These are phyloP conservation scores for Lithophane leautieri DNA, from an alignment of 2,888 invertebrate genomes.

Conservation along the genomic window DNA sequence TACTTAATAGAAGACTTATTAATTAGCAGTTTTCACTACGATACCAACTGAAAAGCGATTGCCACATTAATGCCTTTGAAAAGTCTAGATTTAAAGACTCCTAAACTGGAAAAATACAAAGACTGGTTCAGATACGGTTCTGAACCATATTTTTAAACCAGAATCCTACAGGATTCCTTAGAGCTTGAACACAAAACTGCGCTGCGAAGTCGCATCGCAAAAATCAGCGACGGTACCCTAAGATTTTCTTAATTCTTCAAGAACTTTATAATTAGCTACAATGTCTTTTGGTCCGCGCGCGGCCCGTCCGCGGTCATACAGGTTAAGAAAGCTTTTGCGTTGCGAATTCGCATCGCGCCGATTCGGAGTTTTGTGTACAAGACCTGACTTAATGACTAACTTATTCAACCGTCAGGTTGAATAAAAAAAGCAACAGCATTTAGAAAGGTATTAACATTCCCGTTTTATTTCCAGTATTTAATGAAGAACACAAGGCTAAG, in stretches of 20 bases:
- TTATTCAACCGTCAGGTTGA: too few relatives aligned
- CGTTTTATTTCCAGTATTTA: slow-evolving; percentile 92
- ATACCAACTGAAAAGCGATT: neutral
- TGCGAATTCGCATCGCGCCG: too few relatives aligned
- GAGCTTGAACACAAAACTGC: neutral
- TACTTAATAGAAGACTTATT: neutral
- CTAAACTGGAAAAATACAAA: neutral
- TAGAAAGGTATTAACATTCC: neutral
- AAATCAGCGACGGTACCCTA: too few relatives aligned
- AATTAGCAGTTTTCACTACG: neutral
- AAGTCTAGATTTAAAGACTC: neutral
- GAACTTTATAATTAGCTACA: too few relatives aligned
- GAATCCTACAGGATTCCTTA: neutral
- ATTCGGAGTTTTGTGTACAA: too few relatives aligned
- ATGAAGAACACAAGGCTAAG: slow-evolving; percentile 94
- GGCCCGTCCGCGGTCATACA: too few relatives aligned
- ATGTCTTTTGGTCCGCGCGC: too few relatives aligned
- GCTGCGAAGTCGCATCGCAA: too few relatives aligned
- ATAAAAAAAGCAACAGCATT: neutral
- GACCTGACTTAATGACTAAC: too few relatives aligned
- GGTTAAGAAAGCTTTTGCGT: too few relatives aligned
- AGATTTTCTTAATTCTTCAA: too few relatives aligned
- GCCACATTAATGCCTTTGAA: neutral
- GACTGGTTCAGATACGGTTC: neutral
- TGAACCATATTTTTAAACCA: neutral